Evolutionary conservation across 2,797 vertebrate species (phyloP).

Genomic region (Picus viridis): DNA sequence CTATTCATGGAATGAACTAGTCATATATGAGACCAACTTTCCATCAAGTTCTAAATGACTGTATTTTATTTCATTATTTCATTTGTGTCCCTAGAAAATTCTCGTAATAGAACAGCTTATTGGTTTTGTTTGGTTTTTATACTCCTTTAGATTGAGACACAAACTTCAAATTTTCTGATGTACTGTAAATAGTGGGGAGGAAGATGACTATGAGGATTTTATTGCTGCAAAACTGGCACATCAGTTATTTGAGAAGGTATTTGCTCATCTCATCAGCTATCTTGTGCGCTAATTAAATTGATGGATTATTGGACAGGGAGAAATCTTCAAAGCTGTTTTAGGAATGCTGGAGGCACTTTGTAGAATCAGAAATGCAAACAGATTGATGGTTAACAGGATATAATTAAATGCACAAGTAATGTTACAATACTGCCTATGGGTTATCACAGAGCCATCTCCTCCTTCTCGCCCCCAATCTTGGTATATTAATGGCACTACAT

Average conservation of each 20-base stretch:
- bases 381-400: not conserved
- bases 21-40: not conserved
- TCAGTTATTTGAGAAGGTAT: constrained; percentile 5
- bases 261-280: constrained; percentile 24
- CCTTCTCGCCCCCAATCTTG: not conserved
- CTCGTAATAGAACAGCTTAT: not conserved
- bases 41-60: not conserved
- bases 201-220: not conserved
- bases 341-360: constrained; percentile 3
- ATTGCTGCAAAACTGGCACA: not conserved
- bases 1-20: not conserved
- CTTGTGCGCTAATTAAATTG: constrained; percentile 31
- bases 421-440: not conserved
- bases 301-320: constrained; percentile 22
- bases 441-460: not conserved
- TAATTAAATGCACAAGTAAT: constrained; percentile 25
- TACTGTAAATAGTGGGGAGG: not conserved
- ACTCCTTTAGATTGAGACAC: not conserved
- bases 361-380: constrained; percentile 27
- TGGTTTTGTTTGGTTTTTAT: not conserved
- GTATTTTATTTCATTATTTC: not conserved
- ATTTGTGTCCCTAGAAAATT: not conserved
- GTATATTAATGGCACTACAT: not conserved
- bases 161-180: not conserved
- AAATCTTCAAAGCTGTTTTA: constrained; percentile 26